Evolutionary conservation across 2,797 vertebrate genomes (phyloP).

Genomic region (Fundulus diaphanus): DNA sequence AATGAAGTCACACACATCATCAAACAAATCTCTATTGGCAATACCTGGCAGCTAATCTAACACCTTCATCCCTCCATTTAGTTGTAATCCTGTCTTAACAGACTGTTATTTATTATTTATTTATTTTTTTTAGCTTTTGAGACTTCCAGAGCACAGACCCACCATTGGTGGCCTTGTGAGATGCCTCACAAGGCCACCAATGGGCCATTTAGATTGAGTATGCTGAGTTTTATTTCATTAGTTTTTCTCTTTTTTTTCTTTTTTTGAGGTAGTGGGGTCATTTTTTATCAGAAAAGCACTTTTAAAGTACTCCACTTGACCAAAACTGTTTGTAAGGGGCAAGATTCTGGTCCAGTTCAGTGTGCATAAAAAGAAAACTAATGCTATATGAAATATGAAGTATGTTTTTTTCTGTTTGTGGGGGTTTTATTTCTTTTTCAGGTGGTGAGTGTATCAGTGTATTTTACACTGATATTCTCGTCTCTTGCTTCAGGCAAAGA

Average conservation of each 20-base stretch:
- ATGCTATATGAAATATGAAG: background rate
- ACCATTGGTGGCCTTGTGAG: too few species aligned
- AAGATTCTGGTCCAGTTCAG: constrained; percentile 15
- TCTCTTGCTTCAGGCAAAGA: constrained; percentile 68
- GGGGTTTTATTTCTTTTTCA: constrained; percentile 41
- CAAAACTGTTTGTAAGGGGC: constrained; percentile 4
- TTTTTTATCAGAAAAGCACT: constrained; percentile 29
- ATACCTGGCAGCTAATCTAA: constrained; percentile 69
- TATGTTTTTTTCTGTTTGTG: constrained; percentile 8
- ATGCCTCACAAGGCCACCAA: constrained; percentile 60
- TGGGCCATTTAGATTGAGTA: constrained; percentile 51
- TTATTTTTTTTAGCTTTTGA: constrained; percentile 64
- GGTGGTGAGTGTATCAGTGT: constrained; percentile 33
- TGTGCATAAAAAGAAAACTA: background rate
- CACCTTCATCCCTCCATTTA: constrained; percentile 60
- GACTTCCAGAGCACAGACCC: constrained; percentile 40
- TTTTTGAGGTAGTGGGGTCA: too few species aligned
- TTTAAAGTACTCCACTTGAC: constrained; percentile 29
- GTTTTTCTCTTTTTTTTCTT: background rate
- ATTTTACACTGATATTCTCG: constrained; percentile 62
- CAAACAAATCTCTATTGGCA: constrained; percentile 66
- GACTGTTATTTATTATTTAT: too few species aligned
- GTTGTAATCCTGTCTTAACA: constrained; percentile 72
- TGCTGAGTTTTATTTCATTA: too few species aligned
- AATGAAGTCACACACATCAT: constrained; percentile 61